Evolutionary conservation across 2,113 vertebrate genomes (phyloP), one percentile per base, ranked within the genome.

Genomic region (Carassius carassius): DNA sequence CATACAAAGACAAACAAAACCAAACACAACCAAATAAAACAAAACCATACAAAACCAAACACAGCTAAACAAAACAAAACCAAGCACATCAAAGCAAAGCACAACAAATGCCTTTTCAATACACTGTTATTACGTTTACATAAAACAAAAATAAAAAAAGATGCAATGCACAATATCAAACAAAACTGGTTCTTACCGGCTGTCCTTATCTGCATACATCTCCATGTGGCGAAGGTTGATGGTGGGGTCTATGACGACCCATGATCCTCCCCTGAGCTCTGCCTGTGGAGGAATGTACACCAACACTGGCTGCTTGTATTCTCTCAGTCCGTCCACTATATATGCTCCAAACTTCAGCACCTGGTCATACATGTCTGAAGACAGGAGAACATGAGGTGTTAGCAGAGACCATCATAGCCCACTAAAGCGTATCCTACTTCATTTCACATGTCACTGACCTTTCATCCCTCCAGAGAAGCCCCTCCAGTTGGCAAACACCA

Each of bases 391-490:
- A 78, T 58, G 17, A 21, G 63, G 21, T 78, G 8, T 54, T 32
- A 16, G 16, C 56, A 69, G 44, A 70, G 44, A 35, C 19, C 4
- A 37, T 81, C 16, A 54, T 3, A 51, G 13, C 2, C 54, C 14
- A 32, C 25, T 19, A 70, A 35, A 69, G 37, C n/a, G 21, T 9
- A 80, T 12, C 60, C 37, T 6, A 47, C 13, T 51, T 44, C 17
- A 5, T 29, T n/a, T 67, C 21, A 25, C 3, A 19, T 49, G 3
- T 29, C 10, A 63, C 37, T 90, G 89, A 99, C 98, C 98, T 96
- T 99, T 99, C 98, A 99, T 99, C 77, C 98, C 98, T 35, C 98
- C 98, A 51, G 98, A 99, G 89, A 99, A 99, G 83, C 98, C 98
- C 89, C 98, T 97, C 98, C 98, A 99, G 93, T 99, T 99, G 70